Percentiles rank a stretch among this genome's conserved stretches.
These are phyloP conservation scores for Numida meleagris DNA, from an alignment of 2,113 vertebrate species.

Conservation along the genomic window DNA sequence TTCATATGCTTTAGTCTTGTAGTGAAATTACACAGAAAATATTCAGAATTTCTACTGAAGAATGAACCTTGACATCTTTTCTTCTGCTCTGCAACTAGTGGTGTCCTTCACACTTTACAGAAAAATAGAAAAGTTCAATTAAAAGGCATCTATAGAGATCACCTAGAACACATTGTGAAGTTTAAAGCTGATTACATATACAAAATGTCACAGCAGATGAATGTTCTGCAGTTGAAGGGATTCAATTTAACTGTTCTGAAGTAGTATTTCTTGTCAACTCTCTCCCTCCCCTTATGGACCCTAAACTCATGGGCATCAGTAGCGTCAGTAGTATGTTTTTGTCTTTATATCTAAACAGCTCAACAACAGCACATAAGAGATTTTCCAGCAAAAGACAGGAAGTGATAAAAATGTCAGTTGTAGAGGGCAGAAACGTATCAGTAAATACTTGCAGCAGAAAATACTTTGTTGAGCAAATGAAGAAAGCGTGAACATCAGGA, in stretches of 20 bases:
- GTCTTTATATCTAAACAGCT: neutral
- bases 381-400: neutral
- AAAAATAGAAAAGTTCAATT: neutral
- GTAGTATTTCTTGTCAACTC: neutral
- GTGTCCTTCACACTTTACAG: neutral
- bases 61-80: neutral
- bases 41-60: neutral
- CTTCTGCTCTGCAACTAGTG: neutral
- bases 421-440: neutral
- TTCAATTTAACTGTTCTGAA: neutral
- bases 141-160: neutral
- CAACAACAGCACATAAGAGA: neutral
- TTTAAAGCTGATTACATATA: neutral
- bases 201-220: neutral
- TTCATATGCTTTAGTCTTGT: neutral
- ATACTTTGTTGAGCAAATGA: neutral
- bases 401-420: neutral
- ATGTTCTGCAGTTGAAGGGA: fast-evolving
- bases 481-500: neutral
- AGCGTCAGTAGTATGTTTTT: neutral
- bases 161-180: neutral
- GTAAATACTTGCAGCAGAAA: neutral
- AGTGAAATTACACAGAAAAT: neutral
- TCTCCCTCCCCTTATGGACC: fast-evolving
- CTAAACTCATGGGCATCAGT: neutral